These are phyloP conservation scores for Hylaeus volcanicus DNA, from an alignment of 1,140 invertebrate genomes.

Conservation along the genomic window DNA sequence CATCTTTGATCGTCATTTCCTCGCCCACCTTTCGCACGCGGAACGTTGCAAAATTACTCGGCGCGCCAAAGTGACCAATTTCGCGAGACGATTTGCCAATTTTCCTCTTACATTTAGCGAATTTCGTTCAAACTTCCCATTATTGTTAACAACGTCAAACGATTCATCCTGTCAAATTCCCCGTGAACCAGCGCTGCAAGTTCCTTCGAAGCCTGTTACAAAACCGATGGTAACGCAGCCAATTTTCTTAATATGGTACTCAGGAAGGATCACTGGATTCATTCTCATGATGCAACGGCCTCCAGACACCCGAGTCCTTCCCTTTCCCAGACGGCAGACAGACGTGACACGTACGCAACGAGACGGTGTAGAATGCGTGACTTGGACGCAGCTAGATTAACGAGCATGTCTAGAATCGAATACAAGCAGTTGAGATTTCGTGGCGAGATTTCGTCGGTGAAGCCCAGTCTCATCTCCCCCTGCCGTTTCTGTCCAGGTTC, in stretches of 20 bases:
- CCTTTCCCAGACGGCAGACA: slow-evolving; percentile 76
- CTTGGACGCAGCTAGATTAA: slow-evolving; percentile 73
- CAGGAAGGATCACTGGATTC: slow-evolving; percentile 51
- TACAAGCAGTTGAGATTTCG: slow-evolving; percentile 62
- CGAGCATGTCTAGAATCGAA: slow-evolving; percentile 75
- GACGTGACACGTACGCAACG: slow-evolving; percentile 77
- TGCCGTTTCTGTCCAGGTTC: neutral
- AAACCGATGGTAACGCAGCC: slow-evolving; percentile 31
- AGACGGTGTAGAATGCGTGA: slow-evolving; percentile 68
- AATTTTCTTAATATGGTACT: slow-evolving; percentile 48
- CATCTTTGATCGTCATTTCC: neutral
- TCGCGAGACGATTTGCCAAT: no score
- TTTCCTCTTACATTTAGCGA: no score
- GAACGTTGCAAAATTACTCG: neutral
- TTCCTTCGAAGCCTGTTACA: slow-evolving; percentile 8
- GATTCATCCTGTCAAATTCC: neutral
- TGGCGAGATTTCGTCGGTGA: slow-evolving; percentile 53
- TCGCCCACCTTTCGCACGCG: no score
- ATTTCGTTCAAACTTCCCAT: no score
- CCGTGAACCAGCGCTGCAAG: neutral
- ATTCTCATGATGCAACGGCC: slow-evolving; percentile 67
- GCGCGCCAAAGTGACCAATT: neutral
- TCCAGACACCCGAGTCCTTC: slow-evolving; percentile 67
- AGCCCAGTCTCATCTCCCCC: neutral
- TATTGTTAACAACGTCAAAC: neutral